Evolutionary conservation across 2,888 invertebrate genomes (phyloP).

Genomic region (Willowsia nigromaculata): DNA sequence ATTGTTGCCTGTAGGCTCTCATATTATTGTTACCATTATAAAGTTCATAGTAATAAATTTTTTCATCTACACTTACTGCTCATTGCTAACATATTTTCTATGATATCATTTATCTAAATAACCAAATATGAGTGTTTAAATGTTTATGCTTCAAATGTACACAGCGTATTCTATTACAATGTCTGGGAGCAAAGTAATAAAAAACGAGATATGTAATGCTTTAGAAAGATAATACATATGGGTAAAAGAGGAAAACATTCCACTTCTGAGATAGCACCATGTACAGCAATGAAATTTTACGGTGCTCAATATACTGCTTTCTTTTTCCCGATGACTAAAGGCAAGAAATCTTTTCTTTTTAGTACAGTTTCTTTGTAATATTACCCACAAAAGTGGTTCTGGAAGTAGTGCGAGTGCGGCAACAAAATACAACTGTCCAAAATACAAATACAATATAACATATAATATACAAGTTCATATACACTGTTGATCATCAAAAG

Average conservation of each 20-base stretch:
- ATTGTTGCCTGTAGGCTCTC: too few relatives aligned
- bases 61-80: too few relatives aligned
- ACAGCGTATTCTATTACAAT: neutral
- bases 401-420: neutral
- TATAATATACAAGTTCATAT: too few relatives aligned
- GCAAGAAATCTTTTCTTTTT: neutral
- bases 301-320: neutral
- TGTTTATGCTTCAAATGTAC: neutral
- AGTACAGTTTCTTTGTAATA: conserved; percentile 43
- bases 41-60: too few relatives aligned
- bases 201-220: neutral
- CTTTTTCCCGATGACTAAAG: neutral
- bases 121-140: neutral
- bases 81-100: too few relatives aligned
- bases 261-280: neutral
- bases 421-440: neutral
- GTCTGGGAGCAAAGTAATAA: neutral
- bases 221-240: conserved; percentile 10
- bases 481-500: conserved; percentile 42
- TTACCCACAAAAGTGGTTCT: conserved; percentile 31
- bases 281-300: neutral
- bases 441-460: too few relatives aligned
- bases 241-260: conserved; percentile 26
- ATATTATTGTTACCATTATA: too few relatives aligned
- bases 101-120: conserved; percentile 16